Evolutionary conservation across 2,888 invertebrate species (phyloP), one percentile per base, ranked within the genome.

Genomic region (Euplagia quadripunctaria): DNA sequence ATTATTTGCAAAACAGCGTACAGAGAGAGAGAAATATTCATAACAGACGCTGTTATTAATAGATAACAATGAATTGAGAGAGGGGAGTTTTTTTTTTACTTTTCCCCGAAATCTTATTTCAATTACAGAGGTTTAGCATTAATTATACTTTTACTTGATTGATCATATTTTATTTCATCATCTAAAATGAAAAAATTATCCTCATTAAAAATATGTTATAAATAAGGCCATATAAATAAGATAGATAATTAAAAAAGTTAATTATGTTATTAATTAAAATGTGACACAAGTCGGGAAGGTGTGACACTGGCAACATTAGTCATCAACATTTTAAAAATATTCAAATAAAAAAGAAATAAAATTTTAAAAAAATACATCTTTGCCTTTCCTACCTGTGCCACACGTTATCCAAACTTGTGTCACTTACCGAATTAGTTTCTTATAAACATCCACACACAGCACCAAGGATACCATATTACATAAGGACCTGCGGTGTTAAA

Each of bases 201-300:
- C 4, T 31, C 9, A 16, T 58, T 68, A 46, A 46, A 42, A 61
- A 43, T 31, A 58, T 61, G 6, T 61, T 11, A 61, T 31, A 11
- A 61, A 61, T 3, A 61, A 14, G 4, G 14, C 0, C 6, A 46
- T 42, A 66, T 66, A 46, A 66, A 11, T 52, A 43, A 58, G 58
- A 9, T 51, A 52, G n/a, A 55, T 43, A 51, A 51, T 49, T 49
- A 61, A 67, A 66, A 42, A 67, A 67, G 41, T 52, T 4, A 66
- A 20, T 17, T 16, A 42, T 52, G 41, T 63, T 70, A 64, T 16
- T 61, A 70, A 55, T 42, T n/a, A 72, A 74, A 86, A 91, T 95
- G 96, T 96, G 96, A 96, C 96, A 96, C 96, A 96, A 96, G 96
- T 94, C 88, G 94, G 96, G 94, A 95, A 96, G 93, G 96, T 94